Evolutionary conservation across 2,797 vertebrate species (phyloP).

Genomic region (Salmo trutta): DNA sequence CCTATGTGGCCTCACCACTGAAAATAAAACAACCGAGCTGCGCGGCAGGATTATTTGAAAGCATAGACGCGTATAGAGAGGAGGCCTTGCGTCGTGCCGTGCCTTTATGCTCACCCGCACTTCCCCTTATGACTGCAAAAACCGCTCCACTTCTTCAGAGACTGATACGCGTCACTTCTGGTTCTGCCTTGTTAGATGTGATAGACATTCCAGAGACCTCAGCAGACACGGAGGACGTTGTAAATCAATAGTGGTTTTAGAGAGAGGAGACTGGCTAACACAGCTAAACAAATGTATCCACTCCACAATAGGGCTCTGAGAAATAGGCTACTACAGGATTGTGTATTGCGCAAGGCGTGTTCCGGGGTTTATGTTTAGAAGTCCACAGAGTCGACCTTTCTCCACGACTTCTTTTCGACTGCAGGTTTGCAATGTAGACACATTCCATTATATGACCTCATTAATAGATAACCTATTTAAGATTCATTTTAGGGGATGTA

Average conservation of each 20-base stretch:
- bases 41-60: slow-evolving; percentile 63
- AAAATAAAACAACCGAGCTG: slow-evolving; percentile 62
- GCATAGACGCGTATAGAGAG: slow-evolving; percentile 45
- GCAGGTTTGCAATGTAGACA: slow-evolving; percentile 13
- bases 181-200: slow-evolving; percentile 46
- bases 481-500: slow-evolving; percentile 32
- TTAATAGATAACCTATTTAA: slow-evolving; percentile 29
- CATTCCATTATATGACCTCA: slow-evolving; percentile 20
- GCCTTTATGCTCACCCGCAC: slow-evolving; percentile 63
- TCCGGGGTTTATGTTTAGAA: slow-evolving; percentile 26
- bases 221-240: slow-evolving; percentile 4
- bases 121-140: slow-evolving; percentile 66
- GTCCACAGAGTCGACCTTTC: slow-evolving; percentile 36
- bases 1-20: slow-evolving; percentile 32
- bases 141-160: slow-evolving; percentile 66
- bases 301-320: background rate
- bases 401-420: background rate
- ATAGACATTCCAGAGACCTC: slow-evolving; percentile 32
- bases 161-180: slow-evolving; percentile 44
- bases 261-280: slow-evolving; percentile 11
- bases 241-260: slow-evolving; percentile 24
- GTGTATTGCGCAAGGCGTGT: slow-evolving; percentile 41
- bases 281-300: slow-evolving; percentile 30
- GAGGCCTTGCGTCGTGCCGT: slow-evolving; percentile 42
- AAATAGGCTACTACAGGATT: slow-evolving; percentile 36